Percentiles rank a stretch among this genome's conserved stretches.
Evolutionary conservation across 2,797 vertebrate genomes (phyloP).

Genomic region (Zalophus californianus): DNA sequence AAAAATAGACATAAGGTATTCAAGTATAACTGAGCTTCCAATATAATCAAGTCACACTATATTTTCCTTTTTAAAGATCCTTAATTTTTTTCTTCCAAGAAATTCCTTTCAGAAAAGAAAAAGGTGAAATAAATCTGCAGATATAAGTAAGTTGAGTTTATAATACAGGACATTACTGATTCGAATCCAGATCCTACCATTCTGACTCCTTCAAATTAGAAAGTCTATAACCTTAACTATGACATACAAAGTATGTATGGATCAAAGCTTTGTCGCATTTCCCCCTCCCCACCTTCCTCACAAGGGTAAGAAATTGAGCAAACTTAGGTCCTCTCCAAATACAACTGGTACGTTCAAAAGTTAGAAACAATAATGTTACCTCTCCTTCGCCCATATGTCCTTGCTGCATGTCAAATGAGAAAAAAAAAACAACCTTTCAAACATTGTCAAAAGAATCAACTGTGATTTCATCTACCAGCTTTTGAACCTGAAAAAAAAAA

Average conservation of each 20-base stretch:
- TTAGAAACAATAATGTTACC: constrained; percentile 94
- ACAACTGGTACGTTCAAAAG: constrained; percentile 90
- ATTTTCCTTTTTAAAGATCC: constrained; percentile 54
- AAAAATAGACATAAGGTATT: not conserved
- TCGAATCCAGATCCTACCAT: constrained; percentile 48
- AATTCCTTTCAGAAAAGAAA: constrained; percentile 60
- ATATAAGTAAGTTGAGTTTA: constrained; percentile 28
- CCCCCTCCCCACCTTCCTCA: constrained; percentile 56
- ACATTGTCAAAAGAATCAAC: constrained; percentile 90
- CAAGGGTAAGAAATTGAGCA: constrained; percentile 71
- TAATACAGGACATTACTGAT: constrained; percentile 36
- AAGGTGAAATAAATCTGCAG: constrained; percentile 34
- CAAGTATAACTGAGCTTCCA: constrained; percentile 46
- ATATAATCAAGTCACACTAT: not conserved
- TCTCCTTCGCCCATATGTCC: constrained; percentile 99
- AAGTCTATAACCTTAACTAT: constrained; percentile 58
- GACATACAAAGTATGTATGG: constrained; percentile 67
- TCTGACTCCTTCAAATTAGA: constrained; percentile 20
- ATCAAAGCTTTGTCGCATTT: constrained; percentile 69
- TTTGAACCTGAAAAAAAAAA: constrained; percentile 71
- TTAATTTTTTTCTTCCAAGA: constrained; percentile 40
- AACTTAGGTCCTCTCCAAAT: constrained; percentile 83
- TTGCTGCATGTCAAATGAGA: constrained; percentile 99
- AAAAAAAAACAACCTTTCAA: constrained; percentile 92
- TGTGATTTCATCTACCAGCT: constrained; percentile 85